Percentiles rank a stretch among this genome's conserved stretches.
phyloP scores from a whole-genome alignment of 2,888 invertebrate genomes.

The Drosophila bunnanda region DNA sequence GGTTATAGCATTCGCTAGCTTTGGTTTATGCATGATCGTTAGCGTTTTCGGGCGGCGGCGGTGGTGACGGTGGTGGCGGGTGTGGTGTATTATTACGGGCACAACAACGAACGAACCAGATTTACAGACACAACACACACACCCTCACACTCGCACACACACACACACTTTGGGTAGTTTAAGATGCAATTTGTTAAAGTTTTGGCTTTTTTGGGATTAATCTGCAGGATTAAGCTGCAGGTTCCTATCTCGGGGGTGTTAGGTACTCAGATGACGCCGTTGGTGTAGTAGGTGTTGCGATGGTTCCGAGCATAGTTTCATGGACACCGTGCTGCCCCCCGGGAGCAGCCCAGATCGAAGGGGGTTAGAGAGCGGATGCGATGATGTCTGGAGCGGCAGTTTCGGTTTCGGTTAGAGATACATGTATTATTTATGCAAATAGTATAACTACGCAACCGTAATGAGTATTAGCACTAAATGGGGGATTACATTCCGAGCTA shows the following conservation, averaged over 20 bases:
- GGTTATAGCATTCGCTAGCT: constrained; percentile 75
- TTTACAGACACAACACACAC: constrained; percentile 50
- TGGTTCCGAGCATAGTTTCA: constrained; percentile 61
- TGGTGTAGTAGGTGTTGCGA: constrained; percentile 44
- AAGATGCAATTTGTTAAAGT: constrained; percentile 47
- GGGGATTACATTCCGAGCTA: constrained; percentile 39
- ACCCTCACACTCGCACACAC: constrained; percentile 24
- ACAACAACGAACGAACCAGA: constrained; percentile 43
- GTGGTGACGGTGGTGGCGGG: constrained; percentile 4
- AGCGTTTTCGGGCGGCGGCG: constrained; percentile 50
- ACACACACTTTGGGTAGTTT: constrained; percentile 25
- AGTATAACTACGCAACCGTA: constrained; percentile 45
- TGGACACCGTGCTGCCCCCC: constrained; percentile 46
- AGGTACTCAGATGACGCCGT: constrained; percentile 59
- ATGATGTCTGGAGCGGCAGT: constrained; percentile 34
- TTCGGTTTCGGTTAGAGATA: constrained; percentile 44
- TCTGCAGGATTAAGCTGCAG: constrained; percentile 25
- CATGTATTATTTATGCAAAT: constrained; percentile 11
- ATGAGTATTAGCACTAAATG: constrained; percentile 56
- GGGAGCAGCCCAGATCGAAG: constrained; percentile 23
- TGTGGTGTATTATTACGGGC: constrained; percentile 51
- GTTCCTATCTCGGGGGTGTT: constrained; percentile 49
- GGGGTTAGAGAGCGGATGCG: constrained; percentile 28
- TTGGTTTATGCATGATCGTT: constrained; percentile 80
- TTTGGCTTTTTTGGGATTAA: constrained; percentile 25